Percentiles rank a stretch among this genome's conserved stretches.
Conservation (phyloP, 2,797 vertebrate genomes). For the Pampus argenteus region DNA sequence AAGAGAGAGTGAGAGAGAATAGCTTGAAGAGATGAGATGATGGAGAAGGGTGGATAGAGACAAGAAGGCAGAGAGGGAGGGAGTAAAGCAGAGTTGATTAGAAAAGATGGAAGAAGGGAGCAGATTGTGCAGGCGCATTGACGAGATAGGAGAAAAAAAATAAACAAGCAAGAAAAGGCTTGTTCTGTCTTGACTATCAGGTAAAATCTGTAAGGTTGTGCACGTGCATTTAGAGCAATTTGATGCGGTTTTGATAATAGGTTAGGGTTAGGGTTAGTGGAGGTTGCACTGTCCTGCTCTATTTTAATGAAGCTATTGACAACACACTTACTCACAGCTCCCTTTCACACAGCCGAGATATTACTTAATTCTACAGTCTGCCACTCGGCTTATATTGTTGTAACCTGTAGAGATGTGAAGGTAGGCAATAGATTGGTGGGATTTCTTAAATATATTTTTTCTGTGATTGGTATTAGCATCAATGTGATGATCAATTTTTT, state of each 20-base stretch:
- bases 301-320: slow-evolving; percentile 49
- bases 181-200: slow-evolving; percentile 14
- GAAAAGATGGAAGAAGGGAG: slow-evolving; percentile 28
- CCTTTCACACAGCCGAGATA: slow-evolving; percentile 29
- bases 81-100: slow-evolving; percentile 46
- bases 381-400: slow-evolving; percentile 1
- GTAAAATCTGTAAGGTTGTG: neutral
- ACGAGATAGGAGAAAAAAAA: slow-evolving; percentile 1
- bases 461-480: neutral
- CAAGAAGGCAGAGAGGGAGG: slow-evolving; percentile 30
- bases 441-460: neutral
- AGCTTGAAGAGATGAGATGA: slow-evolving; percentile 52
- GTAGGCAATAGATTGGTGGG: neutral
- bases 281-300: slow-evolving; percentile 37
- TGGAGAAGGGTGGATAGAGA: slow-evolving; percentile 29
- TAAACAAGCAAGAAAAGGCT: neutral
- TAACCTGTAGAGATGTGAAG: neutral
- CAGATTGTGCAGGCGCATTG: slow-evolving; percentile 9
- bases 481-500: slow-evolving; percentile 20
- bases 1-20: slow-evolving; percentile 45
- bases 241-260: slow-evolving; percentile 21
- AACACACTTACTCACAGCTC: slow-evolving; percentile 25
- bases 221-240: slow-evolving; percentile 6
- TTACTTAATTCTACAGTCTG: slow-evolving; percentile 26
- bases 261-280: slow-evolving; percentile 14